These are phyloP conservation scores for Typhlomys cinereus DNA, from an alignment of 2,113 vertebrate species.

Conservation along the genomic window DNA sequence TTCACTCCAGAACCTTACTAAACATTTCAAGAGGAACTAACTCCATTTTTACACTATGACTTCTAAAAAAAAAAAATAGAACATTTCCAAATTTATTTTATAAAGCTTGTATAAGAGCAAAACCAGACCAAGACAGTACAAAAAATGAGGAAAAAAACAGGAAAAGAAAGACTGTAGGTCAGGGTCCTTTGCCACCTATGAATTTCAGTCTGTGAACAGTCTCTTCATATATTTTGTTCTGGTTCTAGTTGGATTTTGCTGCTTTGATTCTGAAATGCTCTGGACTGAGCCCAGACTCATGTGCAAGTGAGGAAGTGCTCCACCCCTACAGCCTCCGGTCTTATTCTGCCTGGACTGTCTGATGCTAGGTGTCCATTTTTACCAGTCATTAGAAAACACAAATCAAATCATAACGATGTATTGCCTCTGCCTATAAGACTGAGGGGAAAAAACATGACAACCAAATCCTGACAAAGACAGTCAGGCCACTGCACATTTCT, in stretches of 20 bases:
- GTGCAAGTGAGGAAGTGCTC: not conserved
- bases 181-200: not conserved
- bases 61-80: not conserved
- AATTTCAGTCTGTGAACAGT: not conserved
- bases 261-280: not conserved
- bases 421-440: fast-evolving
- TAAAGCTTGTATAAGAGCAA: not conserved
- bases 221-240: not conserved
- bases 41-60: not conserved
- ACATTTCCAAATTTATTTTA: not conserved
- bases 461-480: fast-evolving
- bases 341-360: not conserved
- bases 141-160: not conserved
- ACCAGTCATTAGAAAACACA: not conserved
- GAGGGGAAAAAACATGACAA: not conserved
- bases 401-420: fast-evolving
- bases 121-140: not conserved
- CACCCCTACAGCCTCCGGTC: not conserved
- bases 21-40: not conserved
- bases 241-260: not conserved
- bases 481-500: fast-evolving
- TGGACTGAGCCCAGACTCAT: not conserved
- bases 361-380: not conserved
- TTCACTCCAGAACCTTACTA: not conserved
- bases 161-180: not conserved